These are phyloP conservation scores for Morus bassanus DNA, from an alignment of 2,797 vertebrate species.

Conservation along the genomic window DNA sequence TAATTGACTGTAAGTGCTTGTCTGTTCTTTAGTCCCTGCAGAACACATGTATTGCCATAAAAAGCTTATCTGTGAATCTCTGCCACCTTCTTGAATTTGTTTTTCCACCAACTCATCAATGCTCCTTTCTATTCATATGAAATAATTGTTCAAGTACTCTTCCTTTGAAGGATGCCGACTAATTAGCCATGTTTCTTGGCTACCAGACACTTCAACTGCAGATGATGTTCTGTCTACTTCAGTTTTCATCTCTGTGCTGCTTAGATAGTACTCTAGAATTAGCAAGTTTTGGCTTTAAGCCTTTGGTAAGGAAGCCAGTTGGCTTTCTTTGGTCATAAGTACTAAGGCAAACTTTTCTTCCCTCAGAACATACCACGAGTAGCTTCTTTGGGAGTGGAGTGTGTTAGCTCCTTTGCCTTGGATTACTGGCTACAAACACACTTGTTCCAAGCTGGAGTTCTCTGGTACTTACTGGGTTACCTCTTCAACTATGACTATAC, in stretches of 20 bases:
- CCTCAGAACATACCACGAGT: conserved; percentile 88
- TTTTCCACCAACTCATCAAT: background rate
- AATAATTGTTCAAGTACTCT: background rate
- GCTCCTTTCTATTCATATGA: background rate
- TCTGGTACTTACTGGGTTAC: conserved; percentile 93
- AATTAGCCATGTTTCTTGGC: background rate
- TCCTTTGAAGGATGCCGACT: background rate
- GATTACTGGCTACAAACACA: conserved; percentile 98
- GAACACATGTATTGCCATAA: background rate
- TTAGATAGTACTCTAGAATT: background rate
- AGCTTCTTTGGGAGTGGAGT: conserved; percentile 89
- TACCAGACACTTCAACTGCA: background rate
- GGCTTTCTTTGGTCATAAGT: background rate
- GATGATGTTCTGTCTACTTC: background rate
- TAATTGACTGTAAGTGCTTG: background rate
- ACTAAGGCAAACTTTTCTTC: background rate
- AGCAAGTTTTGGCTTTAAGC: background rate
- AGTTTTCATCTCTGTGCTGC: background rate
- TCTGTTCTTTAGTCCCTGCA: background rate
- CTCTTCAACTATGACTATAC: conserved; percentile 99
- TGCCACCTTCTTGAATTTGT: background rate
- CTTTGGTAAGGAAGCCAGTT: background rate
- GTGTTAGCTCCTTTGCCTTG: conserved; percentile 94
- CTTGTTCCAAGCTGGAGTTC: conserved; percentile 92
- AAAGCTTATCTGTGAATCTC: background rate